phyloP scores from a whole-genome alignment of 2,797 vertebrate genomes.

The Crocodylus rhombifer region DNA sequence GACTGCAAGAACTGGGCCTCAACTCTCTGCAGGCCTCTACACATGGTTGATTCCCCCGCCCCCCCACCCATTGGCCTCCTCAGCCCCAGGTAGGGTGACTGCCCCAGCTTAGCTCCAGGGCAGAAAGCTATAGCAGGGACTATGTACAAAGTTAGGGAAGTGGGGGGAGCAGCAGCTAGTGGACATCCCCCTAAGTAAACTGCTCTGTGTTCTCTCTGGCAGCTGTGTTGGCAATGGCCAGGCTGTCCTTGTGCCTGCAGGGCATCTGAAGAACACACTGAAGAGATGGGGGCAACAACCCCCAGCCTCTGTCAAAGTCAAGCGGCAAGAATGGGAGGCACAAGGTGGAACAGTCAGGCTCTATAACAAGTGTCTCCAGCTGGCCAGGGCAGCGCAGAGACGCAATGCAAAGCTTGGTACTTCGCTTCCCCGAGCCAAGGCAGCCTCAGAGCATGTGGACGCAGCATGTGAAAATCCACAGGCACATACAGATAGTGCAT shows the following conservation, averaged over 20 bases:
- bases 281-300: not conserved
- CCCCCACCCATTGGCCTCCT: not conserved
- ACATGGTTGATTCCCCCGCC: too few species aligned
- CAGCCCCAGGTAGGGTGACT: not conserved
- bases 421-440: rapidly evolving
- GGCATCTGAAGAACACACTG: slow-evolving; percentile 43
- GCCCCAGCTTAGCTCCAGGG: too few species aligned
- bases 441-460: not conserved
- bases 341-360: slow-evolving; percentile 46
- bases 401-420: rapidly evolving
- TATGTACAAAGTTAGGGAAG: too few species aligned
- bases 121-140: too few species aligned
- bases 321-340: slow-evolving; percentile 2
- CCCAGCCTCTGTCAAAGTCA: slow-evolving; percentile 22
- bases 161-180: too few species aligned
- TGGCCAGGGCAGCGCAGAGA: slow-evolving; percentile 20
- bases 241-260: slow-evolving; percentile 63
- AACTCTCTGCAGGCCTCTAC: not conserved
- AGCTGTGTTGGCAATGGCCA: slow-evolving; percentile 49
- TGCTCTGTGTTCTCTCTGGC: not conserved
- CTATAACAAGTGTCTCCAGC: slow-evolving; percentile 78
- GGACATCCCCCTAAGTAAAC: not conserved
- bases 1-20: not conserved
- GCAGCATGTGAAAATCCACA: not conserved
- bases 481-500: not conserved